These are phyloP conservation scores for Oncorhynchus masou DNA, from an alignment of 2,113 vertebrate species.

Conservation along the genomic window DNA sequence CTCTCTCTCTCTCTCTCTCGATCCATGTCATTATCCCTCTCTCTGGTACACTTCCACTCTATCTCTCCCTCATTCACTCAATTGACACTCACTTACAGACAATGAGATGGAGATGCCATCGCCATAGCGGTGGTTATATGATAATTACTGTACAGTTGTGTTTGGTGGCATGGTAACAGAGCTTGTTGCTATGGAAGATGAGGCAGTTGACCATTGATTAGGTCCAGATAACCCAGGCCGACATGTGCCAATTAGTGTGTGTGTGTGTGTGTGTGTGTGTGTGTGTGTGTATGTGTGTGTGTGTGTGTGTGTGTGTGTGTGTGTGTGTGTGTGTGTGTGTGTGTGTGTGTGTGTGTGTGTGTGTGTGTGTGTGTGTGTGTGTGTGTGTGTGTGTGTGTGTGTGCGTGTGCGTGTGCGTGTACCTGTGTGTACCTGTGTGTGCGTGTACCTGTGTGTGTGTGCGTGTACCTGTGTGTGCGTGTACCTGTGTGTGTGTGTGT, in stretches of 20 bases:
- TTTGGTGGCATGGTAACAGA: slow-evolving; percentile 39
- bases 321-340: too few relatives aligned
- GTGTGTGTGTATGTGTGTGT: background rate
- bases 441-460: background rate
- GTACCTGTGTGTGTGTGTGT: background rate
- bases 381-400: too few relatives aligned
- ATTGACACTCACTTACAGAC: background rate
- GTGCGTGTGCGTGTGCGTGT: background rate
- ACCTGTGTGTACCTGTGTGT: too few relatives aligned
- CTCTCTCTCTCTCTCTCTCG: slow-evolving; percentile 8
- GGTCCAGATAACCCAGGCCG: slow-evolving; percentile 22
- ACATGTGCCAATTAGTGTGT: background rate
- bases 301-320: too few relatives aligned
- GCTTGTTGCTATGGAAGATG: slow-evolving; percentile 29
- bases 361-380: too few relatives aligned
- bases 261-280: slow-evolving; percentile 6
- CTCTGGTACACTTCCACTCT: slow-evolving; percentile 1
- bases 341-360: too few relatives aligned
- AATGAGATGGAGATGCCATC: slow-evolving; percentile 30
- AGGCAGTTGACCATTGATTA: slow-evolving; percentile 50
- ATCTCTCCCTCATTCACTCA: slow-evolving; percentile 11
- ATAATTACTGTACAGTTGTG: slow-evolving; percentile 55
- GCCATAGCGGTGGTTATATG: slow-evolving; percentile 33
- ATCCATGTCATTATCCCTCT: background rate
- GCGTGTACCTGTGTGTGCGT: too few relatives aligned